phyloP scores from a whole-genome alignment of 1,140 invertebrate genomes.

The Dinothrombium tinctorium region DNA sequence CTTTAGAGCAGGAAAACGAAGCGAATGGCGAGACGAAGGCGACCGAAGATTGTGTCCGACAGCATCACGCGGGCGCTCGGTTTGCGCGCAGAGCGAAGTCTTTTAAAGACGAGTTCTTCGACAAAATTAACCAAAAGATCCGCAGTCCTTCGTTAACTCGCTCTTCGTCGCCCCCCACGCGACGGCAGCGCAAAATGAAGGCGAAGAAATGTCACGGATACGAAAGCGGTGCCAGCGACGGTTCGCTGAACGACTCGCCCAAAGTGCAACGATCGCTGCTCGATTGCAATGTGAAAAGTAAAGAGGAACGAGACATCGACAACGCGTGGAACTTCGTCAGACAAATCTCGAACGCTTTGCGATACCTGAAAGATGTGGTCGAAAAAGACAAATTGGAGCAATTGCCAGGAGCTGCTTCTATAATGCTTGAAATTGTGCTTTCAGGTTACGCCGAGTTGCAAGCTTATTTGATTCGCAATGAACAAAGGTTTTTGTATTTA shows the following conservation, averaged over 20 bases:
- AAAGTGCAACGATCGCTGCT: background rate
- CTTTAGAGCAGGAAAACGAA: too few species aligned
- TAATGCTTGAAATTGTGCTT: constrained; percentile 69
- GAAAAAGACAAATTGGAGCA: constrained; percentile 61
- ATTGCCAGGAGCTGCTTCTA: constrained; percentile 67
- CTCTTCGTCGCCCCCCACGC: too few species aligned
- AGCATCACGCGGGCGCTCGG: too few species aligned
- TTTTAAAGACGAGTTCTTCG: too few species aligned
- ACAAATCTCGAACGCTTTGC: constrained; percentile 33
- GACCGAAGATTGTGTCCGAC: too few species aligned
- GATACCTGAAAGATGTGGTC: constrained; percentile 70
- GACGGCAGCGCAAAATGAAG: too few species aligned
- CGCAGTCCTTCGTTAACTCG: too few species aligned
- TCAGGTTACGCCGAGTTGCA: constrained; percentile 50
- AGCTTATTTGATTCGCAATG: constrained; percentile 34
- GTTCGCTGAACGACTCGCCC: constrained; percentile 6
- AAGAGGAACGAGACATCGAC: background rate
- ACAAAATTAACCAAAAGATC: too few species aligned
- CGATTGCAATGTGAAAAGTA: background rate
- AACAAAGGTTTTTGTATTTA: constrained; percentile 34
- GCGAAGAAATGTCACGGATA: too few species aligned
- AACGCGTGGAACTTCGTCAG: constrained; percentile 3
- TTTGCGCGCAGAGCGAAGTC: too few species aligned
- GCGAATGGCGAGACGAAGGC: too few species aligned
- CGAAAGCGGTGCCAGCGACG: constrained; percentile 5